A percentile compares a stretch with the other conserved stretches of the same genome.
Evolutionary conservation across 2,888 invertebrate genomes (phyloP).

Genomic region (Camponotus fellah): DNA sequence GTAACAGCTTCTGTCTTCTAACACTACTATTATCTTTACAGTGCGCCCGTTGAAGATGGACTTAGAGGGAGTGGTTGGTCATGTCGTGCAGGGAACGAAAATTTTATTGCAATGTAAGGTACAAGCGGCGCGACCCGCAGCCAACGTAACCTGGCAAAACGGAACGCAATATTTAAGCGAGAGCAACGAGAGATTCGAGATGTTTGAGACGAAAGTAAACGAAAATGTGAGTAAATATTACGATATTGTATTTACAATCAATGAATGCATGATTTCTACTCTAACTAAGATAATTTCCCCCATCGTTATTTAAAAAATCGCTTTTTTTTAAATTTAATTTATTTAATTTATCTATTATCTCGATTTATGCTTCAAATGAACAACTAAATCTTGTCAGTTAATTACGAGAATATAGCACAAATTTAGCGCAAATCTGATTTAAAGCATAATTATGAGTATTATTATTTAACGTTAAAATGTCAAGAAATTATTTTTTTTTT

Average conservation of each 20-base stretch:
- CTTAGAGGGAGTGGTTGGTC: slow-evolving; percentile 92
- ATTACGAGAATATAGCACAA: not conserved
- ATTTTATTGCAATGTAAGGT: slow-evolving; percentile 93
- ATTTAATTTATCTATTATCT: not conserved
- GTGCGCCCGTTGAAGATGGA: slow-evolving; percentile 93
- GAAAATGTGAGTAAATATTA: slow-evolving; percentile 81
- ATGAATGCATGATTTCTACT: not conserved
- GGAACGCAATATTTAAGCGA: slow-evolving; percentile 87
- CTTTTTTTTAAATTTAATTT: not conserved
- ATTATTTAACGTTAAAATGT: slow-evolving; percentile 1
- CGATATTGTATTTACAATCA: not conserved
- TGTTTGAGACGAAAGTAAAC: slow-evolving; percentile 80
- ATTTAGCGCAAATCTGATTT: not conserved
- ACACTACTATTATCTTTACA: slow-evolving; percentile 85
- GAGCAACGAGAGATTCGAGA: slow-evolving; percentile 80
- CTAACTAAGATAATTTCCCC: not conserved
- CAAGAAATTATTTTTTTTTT: not conserved
- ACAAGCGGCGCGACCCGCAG: slow-evolving; percentile 93
- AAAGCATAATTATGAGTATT: not conserved
- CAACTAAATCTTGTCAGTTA: not conserved
- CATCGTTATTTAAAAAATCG: not conserved
- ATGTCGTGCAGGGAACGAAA: slow-evolving; percentile 93
- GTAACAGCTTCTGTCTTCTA: not conserved
- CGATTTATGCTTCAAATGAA: not conserved
- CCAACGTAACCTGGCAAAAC: slow-evolving; percentile 95